Evolutionary conservation across 2,888 invertebrate genomes (phyloP).

Genomic region (Thymelicus acteon): DNA sequence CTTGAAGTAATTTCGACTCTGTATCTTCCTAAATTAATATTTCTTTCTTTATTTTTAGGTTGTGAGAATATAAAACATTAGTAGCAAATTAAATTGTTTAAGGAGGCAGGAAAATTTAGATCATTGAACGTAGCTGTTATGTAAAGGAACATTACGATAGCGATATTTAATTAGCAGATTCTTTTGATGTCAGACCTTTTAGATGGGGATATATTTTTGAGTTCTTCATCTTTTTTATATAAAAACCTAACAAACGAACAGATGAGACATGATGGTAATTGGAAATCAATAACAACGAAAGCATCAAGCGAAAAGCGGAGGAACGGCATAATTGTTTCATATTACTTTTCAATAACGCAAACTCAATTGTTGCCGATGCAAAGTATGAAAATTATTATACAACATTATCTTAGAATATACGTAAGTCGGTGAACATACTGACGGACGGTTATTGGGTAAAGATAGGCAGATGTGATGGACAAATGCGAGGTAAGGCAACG

Average conservation of each 20-base stretch:
- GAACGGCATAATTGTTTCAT: not conserved
- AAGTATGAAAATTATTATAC: slow-evolving; percentile 3
- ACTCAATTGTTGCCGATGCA: not conserved
- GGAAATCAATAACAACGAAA: too few species aligned
- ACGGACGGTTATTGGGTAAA: slow-evolving; percentile 22
- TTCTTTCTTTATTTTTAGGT: slow-evolving; percentile 27
- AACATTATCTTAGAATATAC: slow-evolving; percentile 6
- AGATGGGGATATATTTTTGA: not conserved
- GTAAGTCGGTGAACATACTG: slow-evolving; percentile 4
- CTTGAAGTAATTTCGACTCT: slow-evolving; percentile 49
- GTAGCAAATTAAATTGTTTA: slow-evolving; percentile 47
- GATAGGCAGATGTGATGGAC: slow-evolving; percentile 45
- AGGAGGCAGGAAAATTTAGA: slow-evolving; percentile 41
- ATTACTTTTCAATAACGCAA: not conserved
- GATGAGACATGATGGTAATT: too few species aligned
- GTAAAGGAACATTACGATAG: slow-evolving; percentile 6
- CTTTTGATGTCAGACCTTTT: not conserved
- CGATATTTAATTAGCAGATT: slow-evolving; percentile 17
- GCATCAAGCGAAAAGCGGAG: too few species aligned
- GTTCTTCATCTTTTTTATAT: too few species aligned
- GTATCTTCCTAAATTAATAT: slow-evolving; percentile 40
- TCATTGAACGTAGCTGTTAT: slow-evolving; percentile 17
- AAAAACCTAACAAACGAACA: too few species aligned
- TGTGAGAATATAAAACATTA: slow-evolving; percentile 9
- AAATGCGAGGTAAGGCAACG: slow-evolving; percentile 63